These are phyloP conservation scores for Cabera pusaria DNA, from an alignment of 2,888 invertebrate species.

Conservation along the genomic window DNA sequence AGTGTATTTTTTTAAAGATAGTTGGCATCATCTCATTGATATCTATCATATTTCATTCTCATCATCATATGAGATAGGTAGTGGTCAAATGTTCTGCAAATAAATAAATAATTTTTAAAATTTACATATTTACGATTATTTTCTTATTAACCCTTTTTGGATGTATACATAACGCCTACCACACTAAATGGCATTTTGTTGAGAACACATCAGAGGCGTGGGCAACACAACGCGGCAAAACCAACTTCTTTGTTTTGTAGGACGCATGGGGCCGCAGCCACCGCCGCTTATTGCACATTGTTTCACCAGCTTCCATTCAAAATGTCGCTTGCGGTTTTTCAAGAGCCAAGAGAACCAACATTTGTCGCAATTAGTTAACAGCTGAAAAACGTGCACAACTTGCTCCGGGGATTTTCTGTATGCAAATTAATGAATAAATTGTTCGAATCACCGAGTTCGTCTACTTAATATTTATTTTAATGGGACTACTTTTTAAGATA, in stretches of 20 bases:
- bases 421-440: constrained; percentile 17
- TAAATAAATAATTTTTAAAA: too few species aligned
- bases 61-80: too few species aligned
- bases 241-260: constrained; percentile 39
- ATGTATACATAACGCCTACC: too few species aligned
- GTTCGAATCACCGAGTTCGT: constrained; percentile 4
- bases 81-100: too few species aligned
- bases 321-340: constrained; percentile 43
- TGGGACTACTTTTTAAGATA: constrained; percentile 10
- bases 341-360: constrained; percentile 29
- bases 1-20: too few species aligned
- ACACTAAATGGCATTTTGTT: constrained; percentile 35
- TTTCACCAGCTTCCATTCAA: constrained; percentile 45
- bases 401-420: constrained; percentile 8
- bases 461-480: constrained; percentile 18
- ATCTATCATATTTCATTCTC: too few species aligned
- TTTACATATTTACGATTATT: too few species aligned
- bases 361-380: constrained; percentile 34
- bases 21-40: too few species aligned
- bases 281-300: constrained; percentile 47
- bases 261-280: constrained; percentile 35
- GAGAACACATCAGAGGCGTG: constrained; percentile 29
- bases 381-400: constrained; percentile 23
- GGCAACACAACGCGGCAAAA: constrained; percentile 31
- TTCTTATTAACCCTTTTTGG: too few species aligned